Base-by-base conservation (phyloP, 1,140 invertebrate genomes). In the Drosophila willistoni region DNA sequence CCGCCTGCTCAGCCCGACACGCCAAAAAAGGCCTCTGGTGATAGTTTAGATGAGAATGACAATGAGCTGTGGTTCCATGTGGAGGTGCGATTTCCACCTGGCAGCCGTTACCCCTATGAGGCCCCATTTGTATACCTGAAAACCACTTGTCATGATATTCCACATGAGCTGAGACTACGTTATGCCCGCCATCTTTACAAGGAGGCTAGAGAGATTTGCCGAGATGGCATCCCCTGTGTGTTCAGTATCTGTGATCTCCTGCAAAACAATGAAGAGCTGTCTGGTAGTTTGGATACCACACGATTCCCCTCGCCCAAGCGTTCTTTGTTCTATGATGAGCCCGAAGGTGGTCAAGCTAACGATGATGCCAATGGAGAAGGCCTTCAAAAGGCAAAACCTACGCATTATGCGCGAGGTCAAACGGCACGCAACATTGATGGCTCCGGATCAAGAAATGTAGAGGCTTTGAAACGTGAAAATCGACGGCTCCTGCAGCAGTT, bases 31-130 rank as follows among this genome's bases (percentile, higher is more conserved):
- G 55, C 59, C 57, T 17, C n/a, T 33, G 25, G 25, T 59, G 64
- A 90, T 0, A 71, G 67, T 69, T 54, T 87, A 5, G 81, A 89
- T 17, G 81, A 91, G 56, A 91, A 89, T 44, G 81, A 91, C n/a
- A 90, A 90, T 14, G 74, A 89, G 57, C 79, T 91, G 34, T 91
- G 81, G 79, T 92, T 91, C 57, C 96, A 95, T 92, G 92, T 96
- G 81, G 96, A 96, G 94, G 94, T 96, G 83, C 93, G 95, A 79
- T 96, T 96, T 93, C 94, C 95, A 6, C 92, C 94, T 71, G 93
- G 94, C 91, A 94, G 93, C 61, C 93, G 94, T 74, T 96, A 96
- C 92, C 96, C 96, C 1, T 95, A 94, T 85, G 94, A 96, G 92
- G 93, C 95, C 1, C 95, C 96, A 7, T 93, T 94, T 78, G 92